Evolutionary conservation across 2,113 vertebrate genomes (phyloP), one percentile per base, ranked within the genome.

Genomic region (Ceyx melanurus): DNA sequence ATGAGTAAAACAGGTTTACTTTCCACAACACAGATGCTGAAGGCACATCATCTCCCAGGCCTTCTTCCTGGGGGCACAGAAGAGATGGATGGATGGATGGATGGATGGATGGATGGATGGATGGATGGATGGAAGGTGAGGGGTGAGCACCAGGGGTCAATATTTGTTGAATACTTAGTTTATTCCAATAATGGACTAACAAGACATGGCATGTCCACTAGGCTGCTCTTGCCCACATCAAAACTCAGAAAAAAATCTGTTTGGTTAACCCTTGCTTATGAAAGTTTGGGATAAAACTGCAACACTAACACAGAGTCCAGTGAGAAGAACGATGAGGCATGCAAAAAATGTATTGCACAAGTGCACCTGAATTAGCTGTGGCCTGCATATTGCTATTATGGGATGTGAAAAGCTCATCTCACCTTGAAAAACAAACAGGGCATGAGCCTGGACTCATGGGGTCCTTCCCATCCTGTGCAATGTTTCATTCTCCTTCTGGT

Each of bases 101-200:
- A 31, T 65, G 25, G 21, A 71, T 5, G 15, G 18, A 37, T 37
- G 5, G 4, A 48, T 51, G n/a, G 19, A 31, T 65, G 25, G 21
- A 37, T 37, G 5, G 4, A 48, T 51, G 35, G 19, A 31, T 65
- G 25, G 31, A 78, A 86, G 15, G 15, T 17, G 7, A 46, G 10
- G 7, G 13, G 28, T 71, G 42, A 84, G 18, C 9, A 17, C 26
- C 28, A 40, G 4, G 4, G 48, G 4, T 0, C 0, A 0, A 1
- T 86, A 82, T 16, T 94, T 43, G 13, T 75, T 84, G n/a, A 26
- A 40, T 43, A 56, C 7, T 15, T 9, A 53, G 15, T 4, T 3
- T 16, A 71, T 17, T 42, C 5, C 11, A 74, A 15, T 17, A 82
- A 48, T 1, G 2, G 13, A 33, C 37, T 37, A 89, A 76, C 3